These are phyloP conservation scores for Monopis laevigella DNA, from an alignment of 2,888 invertebrate species.

Conservation along the genomic window DNA sequence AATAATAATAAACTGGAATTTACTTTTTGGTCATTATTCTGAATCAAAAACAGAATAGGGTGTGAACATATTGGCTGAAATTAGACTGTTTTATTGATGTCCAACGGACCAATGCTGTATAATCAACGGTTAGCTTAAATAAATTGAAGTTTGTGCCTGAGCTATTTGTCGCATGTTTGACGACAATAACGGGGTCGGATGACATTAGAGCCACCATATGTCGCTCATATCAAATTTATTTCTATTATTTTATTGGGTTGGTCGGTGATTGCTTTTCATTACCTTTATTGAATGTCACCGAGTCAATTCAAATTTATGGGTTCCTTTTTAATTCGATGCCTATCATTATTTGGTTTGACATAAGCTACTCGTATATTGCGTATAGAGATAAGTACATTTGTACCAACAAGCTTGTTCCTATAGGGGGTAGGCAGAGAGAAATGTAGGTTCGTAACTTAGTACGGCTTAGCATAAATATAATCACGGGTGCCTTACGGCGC, in stretches of 20 bases:
- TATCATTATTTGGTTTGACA: no score
- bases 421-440: no score
- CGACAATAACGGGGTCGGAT: conserved; percentile 64
- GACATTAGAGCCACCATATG: conserved; percentile 62
- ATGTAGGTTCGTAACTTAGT: no score
- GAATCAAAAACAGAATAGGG: conserved; percentile 62
- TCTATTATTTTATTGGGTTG: conserved; percentile 65
- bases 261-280: conserved; percentile 61
- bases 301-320: conserved; percentile 63
- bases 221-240: conserved; percentile 68
- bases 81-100: conserved; percentile 57
- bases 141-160: conserved; percentile 47
- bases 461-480: no score
- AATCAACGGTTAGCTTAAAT: conserved; percentile 58
- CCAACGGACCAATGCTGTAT: conserved; percentile 59
- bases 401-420: no score
- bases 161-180: conserved; percentile 66
- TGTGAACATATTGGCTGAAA: conserved; percentile 60
- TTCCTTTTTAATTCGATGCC: no score
- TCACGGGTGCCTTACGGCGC: no score
- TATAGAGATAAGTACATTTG: no score
- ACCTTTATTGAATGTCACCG: conserved; percentile 62
- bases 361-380: no score
- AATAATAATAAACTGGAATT: conserved; percentile 68
- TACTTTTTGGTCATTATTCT: conserved; percentile 63